Conservation (phyloP, 2,113 vertebrate species). For the Siniperca knerii region DNA sequence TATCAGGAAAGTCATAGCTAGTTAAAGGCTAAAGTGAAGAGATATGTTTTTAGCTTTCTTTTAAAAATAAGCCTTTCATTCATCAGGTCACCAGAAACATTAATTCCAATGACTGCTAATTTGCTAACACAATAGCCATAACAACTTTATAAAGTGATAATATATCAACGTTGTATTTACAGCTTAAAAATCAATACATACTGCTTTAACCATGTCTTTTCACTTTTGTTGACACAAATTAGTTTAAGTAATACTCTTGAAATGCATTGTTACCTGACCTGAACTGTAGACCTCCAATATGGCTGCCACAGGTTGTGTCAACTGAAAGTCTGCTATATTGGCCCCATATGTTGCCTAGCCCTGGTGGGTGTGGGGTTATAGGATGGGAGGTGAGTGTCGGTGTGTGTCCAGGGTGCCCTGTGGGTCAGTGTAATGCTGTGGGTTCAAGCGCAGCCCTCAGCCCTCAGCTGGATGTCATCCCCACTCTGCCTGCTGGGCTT, state of each 20-base stretch:
- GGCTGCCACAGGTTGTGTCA: constrained; percentile 1
- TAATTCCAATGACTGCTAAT: too few species aligned
- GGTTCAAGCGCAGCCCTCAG: constrained; percentile 67
- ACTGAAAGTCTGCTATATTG: constrained; percentile 17
- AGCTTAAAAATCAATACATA: background rate
- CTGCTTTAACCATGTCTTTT: background rate
- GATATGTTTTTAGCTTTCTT: too few species aligned
- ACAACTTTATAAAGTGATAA: background rate
- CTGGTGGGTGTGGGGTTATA: background rate
- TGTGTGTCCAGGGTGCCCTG: constrained; percentile 42
- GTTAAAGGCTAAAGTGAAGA: too few species aligned
- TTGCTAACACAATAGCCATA: background rate
- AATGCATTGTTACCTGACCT: constrained; percentile 15
- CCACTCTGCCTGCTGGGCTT: constrained; percentile 84
- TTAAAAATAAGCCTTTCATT: too few species aligned
- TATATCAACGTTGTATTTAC: background rate
- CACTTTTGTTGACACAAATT: background rate
- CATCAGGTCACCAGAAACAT: too few species aligned
- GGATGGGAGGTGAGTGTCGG: constrained; percentile 28
- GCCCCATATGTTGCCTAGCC: constrained; percentile 5
- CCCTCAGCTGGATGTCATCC: constrained; percentile 85
- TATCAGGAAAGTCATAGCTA: too few species aligned
- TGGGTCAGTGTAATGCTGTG: constrained; percentile 62
- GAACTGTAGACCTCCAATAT: constrained; percentile 7
- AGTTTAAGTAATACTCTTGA: constrained; percentile 1